Percentiles rank a stretch among this genome's conserved stretches.
These are phyloP conservation scores for Triplophysa yarkandensis DNA, from an alignment of 2,797 vertebrate genomes.

Conservation along the genomic window DNA sequence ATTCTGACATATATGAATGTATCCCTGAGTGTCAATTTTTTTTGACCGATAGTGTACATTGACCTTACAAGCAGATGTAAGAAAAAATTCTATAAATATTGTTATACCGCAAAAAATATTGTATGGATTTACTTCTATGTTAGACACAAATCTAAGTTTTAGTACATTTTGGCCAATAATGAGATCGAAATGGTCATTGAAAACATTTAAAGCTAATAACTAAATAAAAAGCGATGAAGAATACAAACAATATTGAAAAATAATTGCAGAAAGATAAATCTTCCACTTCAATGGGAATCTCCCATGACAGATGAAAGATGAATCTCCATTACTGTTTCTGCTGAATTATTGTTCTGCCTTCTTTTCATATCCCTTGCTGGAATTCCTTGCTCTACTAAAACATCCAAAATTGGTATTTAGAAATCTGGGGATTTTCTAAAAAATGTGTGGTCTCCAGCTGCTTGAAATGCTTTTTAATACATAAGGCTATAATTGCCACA, in stretches of 20 bases:
- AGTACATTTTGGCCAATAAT: slow-evolving; percentile 1
- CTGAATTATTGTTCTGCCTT: slow-evolving; percentile 17
- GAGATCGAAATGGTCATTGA: background rate
- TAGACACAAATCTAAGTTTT: no score
- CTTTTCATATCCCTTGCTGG: background rate
- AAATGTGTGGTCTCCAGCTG: background rate
- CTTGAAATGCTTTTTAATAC: background rate
- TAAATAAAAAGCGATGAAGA: background rate
- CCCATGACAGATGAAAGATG: slow-evolving; percentile 3
- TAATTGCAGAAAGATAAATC: slow-evolving; percentile 22
- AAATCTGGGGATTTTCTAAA: background rate
- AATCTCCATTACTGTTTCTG: slow-evolving; percentile 48
- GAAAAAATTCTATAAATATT: no score
- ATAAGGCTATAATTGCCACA: background rate
- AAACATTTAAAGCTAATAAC: background rate
- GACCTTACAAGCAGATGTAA: no score
- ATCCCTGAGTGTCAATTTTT: no score
- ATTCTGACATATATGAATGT: no score
- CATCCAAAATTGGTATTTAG: background rate
- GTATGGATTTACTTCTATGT: no score
- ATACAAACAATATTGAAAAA: background rate
- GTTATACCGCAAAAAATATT: no score
- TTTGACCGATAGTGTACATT: no score
- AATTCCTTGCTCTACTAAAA: slow-evolving; percentile 5
- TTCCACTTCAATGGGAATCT: slow-evolving; percentile 21